Conservation (phyloP, 2,888 invertebrate genomes). For the Dicycla oo region DNA sequence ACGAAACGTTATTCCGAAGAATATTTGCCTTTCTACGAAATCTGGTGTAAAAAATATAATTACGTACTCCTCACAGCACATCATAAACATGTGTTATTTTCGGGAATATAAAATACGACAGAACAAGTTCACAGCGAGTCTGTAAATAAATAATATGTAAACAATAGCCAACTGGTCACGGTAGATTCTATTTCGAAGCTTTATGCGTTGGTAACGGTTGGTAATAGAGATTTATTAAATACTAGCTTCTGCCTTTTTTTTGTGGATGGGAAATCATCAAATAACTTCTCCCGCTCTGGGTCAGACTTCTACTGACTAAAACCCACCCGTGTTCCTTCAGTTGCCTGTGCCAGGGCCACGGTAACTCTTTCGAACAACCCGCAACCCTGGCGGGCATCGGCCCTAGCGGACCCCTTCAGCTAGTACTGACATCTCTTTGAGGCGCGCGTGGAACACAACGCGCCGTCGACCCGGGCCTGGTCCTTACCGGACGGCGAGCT, state of each 20-base stretch:
- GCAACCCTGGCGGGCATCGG: no score
- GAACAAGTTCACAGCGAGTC: constrained; percentile 58
- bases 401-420: no score
- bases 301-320: no score
- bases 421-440: no score
- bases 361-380: no score
- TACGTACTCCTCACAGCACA: constrained; percentile 2
- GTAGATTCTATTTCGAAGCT: constrained; percentile 58
- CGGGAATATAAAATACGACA: constrained; percentile 55
- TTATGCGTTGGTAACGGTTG: constrained; percentile 29
- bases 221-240: neutral
- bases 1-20: neutral
- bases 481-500: no score
- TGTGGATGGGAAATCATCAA: no score
- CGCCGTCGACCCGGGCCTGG: no score
- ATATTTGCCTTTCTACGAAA: neutral
- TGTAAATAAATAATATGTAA: constrained; percentile 60
- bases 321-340: no score
- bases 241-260: neutral
- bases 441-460: no score
- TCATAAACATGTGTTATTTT: constrained; percentile 56
- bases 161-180: constrained; percentile 54
- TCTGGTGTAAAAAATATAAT: neutral
- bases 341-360: no score
- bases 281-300: no score